Conservation (phyloP, 2,113 vertebrate species). For the Stomatorhinus ivindoensis region DNA sequence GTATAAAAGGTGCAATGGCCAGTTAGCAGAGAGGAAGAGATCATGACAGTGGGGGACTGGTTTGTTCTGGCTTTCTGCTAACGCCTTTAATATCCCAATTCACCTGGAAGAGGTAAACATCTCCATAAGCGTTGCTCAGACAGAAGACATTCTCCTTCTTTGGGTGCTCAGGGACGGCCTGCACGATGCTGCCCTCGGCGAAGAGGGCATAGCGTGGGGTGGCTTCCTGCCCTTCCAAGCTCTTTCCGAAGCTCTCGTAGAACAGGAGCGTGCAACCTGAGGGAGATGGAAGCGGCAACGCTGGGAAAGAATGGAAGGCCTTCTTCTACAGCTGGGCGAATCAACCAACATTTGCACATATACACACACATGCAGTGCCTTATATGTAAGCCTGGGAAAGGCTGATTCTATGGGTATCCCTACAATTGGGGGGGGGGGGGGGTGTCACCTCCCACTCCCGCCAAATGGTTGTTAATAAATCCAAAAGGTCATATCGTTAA, state of each 20-base stretch:
- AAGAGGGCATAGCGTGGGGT: conserved; percentile 70
- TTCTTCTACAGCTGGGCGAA: background rate
- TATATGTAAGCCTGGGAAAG: background rate
- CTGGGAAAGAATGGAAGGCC: background rate
- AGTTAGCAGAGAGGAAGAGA: background rate
- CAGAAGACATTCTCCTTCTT: conserved; percentile 90
- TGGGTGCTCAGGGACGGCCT: conserved; percentile 84
- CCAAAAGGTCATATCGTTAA: background rate
- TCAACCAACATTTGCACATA: background rate
- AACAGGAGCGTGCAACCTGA: conserved; percentile 82
- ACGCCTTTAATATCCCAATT: background rate
- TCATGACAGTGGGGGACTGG: background rate
- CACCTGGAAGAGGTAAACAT: conserved; percentile 90
- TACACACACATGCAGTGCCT: background rate
- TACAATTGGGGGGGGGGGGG: background rate
- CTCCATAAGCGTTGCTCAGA: conserved; percentile 83
- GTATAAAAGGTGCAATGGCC: background rate
- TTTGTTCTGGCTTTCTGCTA: background rate
- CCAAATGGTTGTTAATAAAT: background rate
- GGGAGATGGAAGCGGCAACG: background rate
- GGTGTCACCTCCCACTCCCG: background rate
- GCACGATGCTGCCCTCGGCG: conserved; percentile 80
- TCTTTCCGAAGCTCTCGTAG: conserved; percentile 75
- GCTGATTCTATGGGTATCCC: background rate
- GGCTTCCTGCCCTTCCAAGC: conserved; percentile 57